These are phyloP conservation scores for Oreochromis grahami DNA, from an alignment of 2,797 vertebrate genomes.

Conservation along the genomic window DNA sequence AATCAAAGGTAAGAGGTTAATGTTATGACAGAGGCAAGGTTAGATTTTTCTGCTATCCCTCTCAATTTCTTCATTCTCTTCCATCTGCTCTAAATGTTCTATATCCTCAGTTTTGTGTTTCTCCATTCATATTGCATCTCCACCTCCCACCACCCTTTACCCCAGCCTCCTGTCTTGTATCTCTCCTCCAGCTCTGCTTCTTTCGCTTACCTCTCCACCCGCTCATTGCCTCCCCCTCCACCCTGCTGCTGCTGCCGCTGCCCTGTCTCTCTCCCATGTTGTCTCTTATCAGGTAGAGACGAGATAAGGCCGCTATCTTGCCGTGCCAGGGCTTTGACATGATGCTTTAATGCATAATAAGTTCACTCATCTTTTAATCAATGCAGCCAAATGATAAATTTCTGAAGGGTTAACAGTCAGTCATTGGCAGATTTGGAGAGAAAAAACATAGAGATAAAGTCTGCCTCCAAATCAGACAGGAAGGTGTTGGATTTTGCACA, in stretches of 20 bases:
- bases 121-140: constrained; percentile 50
- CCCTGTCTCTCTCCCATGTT: constrained; percentile 64
- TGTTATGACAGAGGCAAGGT: constrained; percentile 34
- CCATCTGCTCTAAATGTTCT: constrained; percentile 23
- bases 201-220: background rate
- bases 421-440: constrained; percentile 53
- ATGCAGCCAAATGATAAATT: constrained; percentile 72
- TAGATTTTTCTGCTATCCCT: constrained; percentile 37
- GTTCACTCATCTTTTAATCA: constrained; percentile 77
- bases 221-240: background rate
- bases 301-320: constrained; percentile 78
- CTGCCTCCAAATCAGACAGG: constrained; percentile 36
- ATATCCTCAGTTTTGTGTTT: constrained; percentile 11
- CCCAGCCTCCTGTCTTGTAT: constrained; percentile 38
- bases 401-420: constrained; percentile 71
- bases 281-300: constrained; percentile 75
- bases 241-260: background rate
- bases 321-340: constrained; percentile 76
- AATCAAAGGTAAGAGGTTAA: constrained; percentile 16
- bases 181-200: constrained; percentile 39
- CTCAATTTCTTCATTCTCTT: constrained; percentile 41
- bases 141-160: constrained; percentile 26
- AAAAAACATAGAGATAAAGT: constrained; percentile 62
- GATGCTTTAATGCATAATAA: constrained; percentile 82
- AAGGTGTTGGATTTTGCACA: background rate